These are phyloP conservation scores for Drosophila repletoides DNA, from an alignment of 1,140 invertebrate genomes.

Conservation along the genomic window DNA sequence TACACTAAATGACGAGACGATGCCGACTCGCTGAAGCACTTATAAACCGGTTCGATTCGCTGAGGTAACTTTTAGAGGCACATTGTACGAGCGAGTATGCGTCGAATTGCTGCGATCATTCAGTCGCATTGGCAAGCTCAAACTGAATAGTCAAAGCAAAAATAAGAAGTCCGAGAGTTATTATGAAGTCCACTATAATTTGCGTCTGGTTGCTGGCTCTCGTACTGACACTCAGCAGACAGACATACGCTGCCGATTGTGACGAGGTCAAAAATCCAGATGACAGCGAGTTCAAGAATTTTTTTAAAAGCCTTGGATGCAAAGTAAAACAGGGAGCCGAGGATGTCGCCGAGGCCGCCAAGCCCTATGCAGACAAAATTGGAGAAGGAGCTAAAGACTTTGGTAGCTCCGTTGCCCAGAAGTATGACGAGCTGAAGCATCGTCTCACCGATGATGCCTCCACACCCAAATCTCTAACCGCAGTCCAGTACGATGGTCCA, in stretches of 20 bases:
- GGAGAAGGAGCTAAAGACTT: conserved; percentile 65
- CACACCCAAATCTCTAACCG: conserved; percentile 20
- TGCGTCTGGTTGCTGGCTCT: conserved; percentile 37
- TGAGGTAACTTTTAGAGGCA: neutral
- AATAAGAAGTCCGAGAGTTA: no score
- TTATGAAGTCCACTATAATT: conserved; percentile 48
- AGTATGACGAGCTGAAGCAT: conserved; percentile 73
- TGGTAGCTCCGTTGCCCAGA: conserved; percentile 55
- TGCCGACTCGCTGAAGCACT: neutral
- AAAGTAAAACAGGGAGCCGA: conserved; percentile 64
- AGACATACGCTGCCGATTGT: conserved; percentile 45
- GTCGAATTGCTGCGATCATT: conserved; percentile 5
- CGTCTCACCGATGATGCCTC: conserved; percentile 60
- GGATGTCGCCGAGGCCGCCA: conserved; percentile 55
- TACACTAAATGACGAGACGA: no score
- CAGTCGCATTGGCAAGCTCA: conserved; percentile 12
- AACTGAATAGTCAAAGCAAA: conserved; percentile 7
- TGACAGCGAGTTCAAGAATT: conserved; percentile 65
- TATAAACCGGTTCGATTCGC: neutral
- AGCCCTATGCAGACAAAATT: conserved; percentile 66
- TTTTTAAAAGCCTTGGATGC: conserved; percentile 71
- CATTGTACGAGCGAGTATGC: neutral
- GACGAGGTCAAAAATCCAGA: conserved; percentile 53
- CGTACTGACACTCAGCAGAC: conserved; percentile 30
- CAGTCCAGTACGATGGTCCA: conserved; percentile 39